Base-by-base conservation (phyloP, 2,113 vertebrate species). In the Sinocyclocheilus anshuiensis region DNA sequence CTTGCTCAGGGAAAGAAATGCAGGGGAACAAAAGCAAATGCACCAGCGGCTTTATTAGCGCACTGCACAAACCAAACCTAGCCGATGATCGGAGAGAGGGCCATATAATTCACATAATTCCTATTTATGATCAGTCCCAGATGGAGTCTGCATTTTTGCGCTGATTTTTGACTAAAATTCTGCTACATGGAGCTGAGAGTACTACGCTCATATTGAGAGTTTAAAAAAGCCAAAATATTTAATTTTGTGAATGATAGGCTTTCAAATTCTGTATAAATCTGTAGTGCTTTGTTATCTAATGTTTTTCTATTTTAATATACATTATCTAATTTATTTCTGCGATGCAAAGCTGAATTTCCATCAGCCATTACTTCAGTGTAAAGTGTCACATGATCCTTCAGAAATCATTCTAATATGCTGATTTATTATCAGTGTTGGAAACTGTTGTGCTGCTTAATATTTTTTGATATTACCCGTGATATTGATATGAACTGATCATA, bases 1-100 rank as follows among this genome's bases (percentile, higher is more conserved):
- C 87, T 55, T 79, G 67, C 39, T 69, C 18, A 75, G 78, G n/a
- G 81, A 84, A 88, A 72, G 75, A 83, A 88, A 72, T 90, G 84
- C 89, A 91, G 83, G 88, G 45, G 76, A 78, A 86, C 82, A 82
- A 84, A 87, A 87, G 88, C 86, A 78, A 90, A 87, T 89, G 89
- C 76, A 88, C 90, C 89, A 84, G 83, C 80, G 80, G 81, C 87
- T 89, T 87, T 87, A 75, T 83, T 89, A 88, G 87, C 16, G 77
- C 50, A 83, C 77, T 81, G 42, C 81, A 74, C 74, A 75, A 72
- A 67, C 84, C 85, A 86, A 86, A 81, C 71, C 80, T 77, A 53
- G 63, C 36, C 53, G 65, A 84, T 79, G 77, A 88, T 86, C 61
- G 81, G 69, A 67, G 55, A 39, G 69, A 84, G 78, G 81, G 50